A percentile compares a stretch with the other conserved stretches of the same genome.
phyloP scores from a whole-genome alignment of 2,888 invertebrate species.

The Pharmacophagus antenor region DNA sequence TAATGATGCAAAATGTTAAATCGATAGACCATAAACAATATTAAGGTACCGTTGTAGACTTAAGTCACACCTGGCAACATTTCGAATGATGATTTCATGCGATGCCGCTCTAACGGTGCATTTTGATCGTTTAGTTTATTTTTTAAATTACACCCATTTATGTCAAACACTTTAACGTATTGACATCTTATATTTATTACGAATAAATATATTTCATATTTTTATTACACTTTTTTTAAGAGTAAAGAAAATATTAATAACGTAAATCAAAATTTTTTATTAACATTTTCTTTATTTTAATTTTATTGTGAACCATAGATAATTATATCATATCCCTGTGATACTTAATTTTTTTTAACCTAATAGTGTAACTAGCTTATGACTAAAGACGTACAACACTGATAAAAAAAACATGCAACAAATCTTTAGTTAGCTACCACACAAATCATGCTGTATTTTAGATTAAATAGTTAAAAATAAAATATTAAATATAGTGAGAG shows the following conservation, averaged over 20 bases:
- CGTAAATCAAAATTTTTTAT: too few relatives aligned
- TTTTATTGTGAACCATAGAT: too few relatives aligned
- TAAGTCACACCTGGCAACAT: conserved; percentile 59
- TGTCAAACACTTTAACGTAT: neutral
- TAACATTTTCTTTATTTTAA: too few relatives aligned
- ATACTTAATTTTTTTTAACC: neutral
- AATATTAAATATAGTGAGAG: conserved; percentile 1
- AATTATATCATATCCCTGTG: too few relatives aligned
- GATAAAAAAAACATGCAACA: neutral
- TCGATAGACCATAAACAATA: conserved; percentile 57
- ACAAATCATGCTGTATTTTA: conserved; percentile 7
- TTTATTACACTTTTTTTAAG: too few relatives aligned
- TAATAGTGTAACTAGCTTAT: neutral
- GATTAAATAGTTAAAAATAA: neutral
- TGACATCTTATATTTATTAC: too few relatives aligned
- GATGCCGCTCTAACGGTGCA: conserved; percentile 27
- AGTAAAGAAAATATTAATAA: too few relatives aligned
- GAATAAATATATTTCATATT: too few relatives aligned
- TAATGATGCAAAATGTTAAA: conserved; percentile 77
- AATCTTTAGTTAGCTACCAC: neutral
- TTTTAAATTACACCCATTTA: neutral
- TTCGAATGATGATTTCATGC: conserved; percentile 39
- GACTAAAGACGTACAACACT: neutral
- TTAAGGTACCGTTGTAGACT: conserved; percentile 53
- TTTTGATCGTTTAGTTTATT: neutral